phyloP scores from a whole-genome alignment of 2,888 invertebrate genomes.

The Orchestes rusci region DNA sequence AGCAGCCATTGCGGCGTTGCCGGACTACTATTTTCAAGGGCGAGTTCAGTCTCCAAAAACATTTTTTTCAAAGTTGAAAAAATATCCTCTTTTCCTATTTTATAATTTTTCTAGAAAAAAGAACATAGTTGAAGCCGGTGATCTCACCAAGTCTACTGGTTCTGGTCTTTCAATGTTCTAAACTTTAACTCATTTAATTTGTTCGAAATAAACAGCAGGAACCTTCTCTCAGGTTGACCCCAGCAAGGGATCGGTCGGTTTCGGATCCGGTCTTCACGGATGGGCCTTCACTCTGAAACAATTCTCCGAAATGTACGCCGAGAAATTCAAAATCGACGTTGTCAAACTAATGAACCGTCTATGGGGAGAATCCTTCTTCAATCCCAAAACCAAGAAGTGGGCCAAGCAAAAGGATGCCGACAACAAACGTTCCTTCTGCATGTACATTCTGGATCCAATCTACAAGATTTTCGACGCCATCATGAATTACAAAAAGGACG shows the following conservation, averaged over 20 bases:
- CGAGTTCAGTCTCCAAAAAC: too few species aligned
- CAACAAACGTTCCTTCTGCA: conserved; percentile 96
- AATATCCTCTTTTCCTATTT: too few species aligned
- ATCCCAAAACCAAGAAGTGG: conserved; percentile 97
- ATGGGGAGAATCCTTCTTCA: conserved; percentile 99
- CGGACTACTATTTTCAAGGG: too few species aligned
- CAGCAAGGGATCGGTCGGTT: conserved; percentile 97
- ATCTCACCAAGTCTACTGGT: too few species aligned
- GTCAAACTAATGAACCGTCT: conserved; percentile 91
- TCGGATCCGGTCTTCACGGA: conserved; percentile 98
- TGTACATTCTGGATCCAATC: conserved; percentile 98
- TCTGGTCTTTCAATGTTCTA: too few species aligned
- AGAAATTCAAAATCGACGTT: conserved; percentile 96
- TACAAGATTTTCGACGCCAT: conserved; percentile 84
- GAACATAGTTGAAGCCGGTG: too few species aligned
- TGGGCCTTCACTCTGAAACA: conserved; percentile 99
- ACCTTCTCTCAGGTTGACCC: conserved; percentile 70
- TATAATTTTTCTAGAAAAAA: too few species aligned
- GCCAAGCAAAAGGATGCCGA: conserved; percentile 82
- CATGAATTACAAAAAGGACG: conserved; percentile 72
- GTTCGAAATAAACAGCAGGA: too few species aligned
- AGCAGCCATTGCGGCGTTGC: too few species aligned
- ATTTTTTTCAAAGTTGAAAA: too few species aligned
- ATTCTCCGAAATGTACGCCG: conserved; percentile 98
- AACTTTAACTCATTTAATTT: too few species aligned